Conservation (phyloP, 1,140 invertebrate species). For the Pissodes strobi region DNA sequence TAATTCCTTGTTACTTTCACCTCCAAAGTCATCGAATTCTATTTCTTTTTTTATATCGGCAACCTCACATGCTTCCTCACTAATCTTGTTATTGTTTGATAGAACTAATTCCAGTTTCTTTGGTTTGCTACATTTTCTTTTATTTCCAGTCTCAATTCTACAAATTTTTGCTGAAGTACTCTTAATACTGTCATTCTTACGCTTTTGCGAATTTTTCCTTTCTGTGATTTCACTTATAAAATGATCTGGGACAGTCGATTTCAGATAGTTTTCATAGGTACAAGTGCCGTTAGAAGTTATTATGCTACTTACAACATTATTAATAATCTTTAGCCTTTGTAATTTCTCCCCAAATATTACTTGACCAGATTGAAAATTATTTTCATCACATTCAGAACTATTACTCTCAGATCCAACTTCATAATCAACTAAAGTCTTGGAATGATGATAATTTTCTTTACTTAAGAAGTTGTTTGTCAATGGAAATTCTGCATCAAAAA, state of each 20-base stretch:
- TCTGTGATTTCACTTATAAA: conserved; percentile 49
- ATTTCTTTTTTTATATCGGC: too few relatives aligned
- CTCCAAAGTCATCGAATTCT: not conserved
- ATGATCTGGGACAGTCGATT: too few relatives aligned
- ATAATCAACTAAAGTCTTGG: conserved; percentile 42
- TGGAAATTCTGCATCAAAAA: conserved; percentile 28
- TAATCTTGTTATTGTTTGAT: not conserved
- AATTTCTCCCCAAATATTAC: conserved; percentile 26
- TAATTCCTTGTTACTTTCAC: not conserved
- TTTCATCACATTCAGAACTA: conserved; percentile 28
- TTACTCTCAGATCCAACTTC: conserved; percentile 32
- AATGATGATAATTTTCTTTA: not conserved
- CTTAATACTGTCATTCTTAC: conserved; percentile 45
- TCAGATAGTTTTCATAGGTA: too few relatives aligned
- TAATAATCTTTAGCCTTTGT: conserved; percentile 22
- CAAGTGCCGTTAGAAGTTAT: conserved; percentile 41
- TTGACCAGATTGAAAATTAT: conserved; percentile 11
- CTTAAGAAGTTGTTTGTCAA: conserved; percentile 15
- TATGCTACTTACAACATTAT: conserved; percentile 23
- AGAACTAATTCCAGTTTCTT: conserved; percentile 38
- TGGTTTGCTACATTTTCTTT: conserved; percentile 47
- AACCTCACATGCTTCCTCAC: not conserved
- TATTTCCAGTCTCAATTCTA: conserved; percentile 39
- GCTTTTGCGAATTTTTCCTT: conserved; percentile 37
- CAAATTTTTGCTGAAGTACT: conserved; percentile 39